Percentiles rank a stretch among this genome's conserved stretches.
Evolutionary conservation across 2,113 vertebrate species (phyloP).

Genomic region (Sturnus vulgaris): DNA sequence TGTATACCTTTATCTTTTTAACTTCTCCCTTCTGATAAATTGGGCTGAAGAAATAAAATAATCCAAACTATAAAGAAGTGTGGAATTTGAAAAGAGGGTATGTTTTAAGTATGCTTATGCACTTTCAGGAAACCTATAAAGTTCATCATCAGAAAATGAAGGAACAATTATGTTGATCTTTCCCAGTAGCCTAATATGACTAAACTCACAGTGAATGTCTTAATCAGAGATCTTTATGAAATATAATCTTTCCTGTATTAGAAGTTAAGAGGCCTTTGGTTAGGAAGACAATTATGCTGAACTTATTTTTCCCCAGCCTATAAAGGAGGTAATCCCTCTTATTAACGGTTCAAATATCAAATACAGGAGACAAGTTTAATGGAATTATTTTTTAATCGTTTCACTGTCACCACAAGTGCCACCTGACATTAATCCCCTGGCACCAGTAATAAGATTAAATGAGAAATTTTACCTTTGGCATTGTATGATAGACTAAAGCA

Average conservation of each 20-base stretch:
- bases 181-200: not conserved
- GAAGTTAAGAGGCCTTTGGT: not conserved
- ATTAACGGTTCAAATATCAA: constrained; percentile 44
- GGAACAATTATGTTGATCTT: not conserved
- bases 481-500: constrained; percentile 4
- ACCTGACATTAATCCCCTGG: constrained; percentile 52
- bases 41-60: constrained; percentile 26
- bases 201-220: not conserved
- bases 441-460: constrained; percentile 42
- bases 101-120: not conserved
- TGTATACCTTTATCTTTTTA: constrained; percentile 51
- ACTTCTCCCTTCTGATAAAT: constrained; percentile 3
- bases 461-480: constrained; percentile 31
- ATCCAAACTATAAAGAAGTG: not conserved
- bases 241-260: constrained; percentile 17
- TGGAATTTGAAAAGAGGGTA: not conserved
- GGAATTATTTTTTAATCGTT: constrained; percentile 55
- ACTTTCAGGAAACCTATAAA: not conserved
- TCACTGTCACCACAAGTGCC: constrained; percentile 36
- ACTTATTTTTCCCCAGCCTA: not conserved
- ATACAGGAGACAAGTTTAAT: constrained; percentile 45
- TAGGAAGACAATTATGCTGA: constrained; percentile 37
- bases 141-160: not conserved
- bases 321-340: constrained; percentile 46
- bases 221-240: constrained; percentile 43